Base-by-base conservation (phyloP, 2,888 invertebrate genomes). In the Salticus scenicus region DNA sequence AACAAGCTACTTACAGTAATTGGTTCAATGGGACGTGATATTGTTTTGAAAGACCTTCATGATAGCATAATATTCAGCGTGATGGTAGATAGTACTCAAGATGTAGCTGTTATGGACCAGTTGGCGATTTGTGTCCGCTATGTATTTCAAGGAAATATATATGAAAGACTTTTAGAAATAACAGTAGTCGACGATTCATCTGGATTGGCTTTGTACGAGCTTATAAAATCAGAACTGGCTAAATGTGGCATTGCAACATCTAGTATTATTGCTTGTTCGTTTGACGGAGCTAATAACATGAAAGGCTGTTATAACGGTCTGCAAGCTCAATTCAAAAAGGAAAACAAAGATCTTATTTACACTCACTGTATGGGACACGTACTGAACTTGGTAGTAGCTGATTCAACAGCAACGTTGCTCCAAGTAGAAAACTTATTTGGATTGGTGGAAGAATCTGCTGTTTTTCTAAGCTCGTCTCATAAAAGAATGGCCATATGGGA, bases 51-150 rank as follows among this genome's bases (percentile, higher is more conserved):
- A 33, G 67, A 67, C 7, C 20, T 67, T 8, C 30, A 31, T 33
- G 20, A 67, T 31, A 67, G 31, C 31, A 67, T 27, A 67, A 30
- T n/a, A 33, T 67, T 31, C 33, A 33, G 31, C n/a, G 31, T 33
- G 67, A 33, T 20, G n/a, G 67, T 31, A 67, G 33, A 67, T 33
- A 33, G 20, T n/a, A 67, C 33, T 31, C 67, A 67, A 30, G 67
- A 67, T 67, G 67, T 67, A 67, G 30, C 67, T 33, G 67, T 67
- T 20, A 67, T 67, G 33, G 67, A 67, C 28, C 67, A 31, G 33
- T 33, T 67, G 27, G 2, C 31, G 4, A 67, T 67, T 20, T 64
- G 33, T 14, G 67, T 31, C 7, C 30, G n/a, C 30, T 67, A 67
- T 67, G 33, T 33, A 2, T 30, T 67, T 31, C n/a, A 67, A 33